Conservation (phyloP, 2,797 vertebrate genomes). For the Taenioides sp. region DNA sequence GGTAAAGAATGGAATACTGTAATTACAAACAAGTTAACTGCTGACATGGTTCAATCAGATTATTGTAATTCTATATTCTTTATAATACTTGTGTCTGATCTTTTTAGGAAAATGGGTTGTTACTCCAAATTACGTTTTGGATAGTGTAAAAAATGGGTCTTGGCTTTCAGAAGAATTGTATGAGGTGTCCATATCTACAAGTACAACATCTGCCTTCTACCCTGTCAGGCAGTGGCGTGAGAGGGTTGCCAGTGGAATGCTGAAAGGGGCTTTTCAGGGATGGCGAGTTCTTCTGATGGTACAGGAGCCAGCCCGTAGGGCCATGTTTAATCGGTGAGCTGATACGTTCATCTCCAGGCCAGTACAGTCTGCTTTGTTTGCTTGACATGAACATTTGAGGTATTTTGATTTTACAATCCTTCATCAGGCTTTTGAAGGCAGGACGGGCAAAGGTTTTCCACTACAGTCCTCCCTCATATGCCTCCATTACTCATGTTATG, state of each 20-base stretch:
- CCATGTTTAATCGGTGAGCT: conserved; percentile 85
- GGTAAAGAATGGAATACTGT: conserved; percentile 74
- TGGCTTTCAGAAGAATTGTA: conserved; percentile 91
- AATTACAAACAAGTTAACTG: not conserved
- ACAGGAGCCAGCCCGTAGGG: conserved; percentile 72
- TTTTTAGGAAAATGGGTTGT: conserved; percentile 92
- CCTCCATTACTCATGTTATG: conserved; percentile 74
- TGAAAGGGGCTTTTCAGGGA: conserved; percentile 89
- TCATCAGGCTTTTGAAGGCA: conserved; percentile 72
- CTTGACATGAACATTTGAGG: not conserved
- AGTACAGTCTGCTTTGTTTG: not conserved
- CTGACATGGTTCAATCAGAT: not conserved
- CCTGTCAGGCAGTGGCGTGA: conserved; percentile 75
- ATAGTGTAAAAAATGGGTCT: conserved; percentile 86
- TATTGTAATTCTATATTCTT: not conserved
- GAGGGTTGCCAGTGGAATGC: conserved; percentile 69
- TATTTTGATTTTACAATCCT: conserved; percentile 1
- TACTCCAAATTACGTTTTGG: conserved; percentile 89
- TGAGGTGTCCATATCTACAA: conserved; percentile 78
- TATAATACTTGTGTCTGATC: not conserved
- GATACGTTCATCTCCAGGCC: not conserved
- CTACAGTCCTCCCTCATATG: conserved; percentile 42
- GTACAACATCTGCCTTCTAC: conserved; percentile 41
- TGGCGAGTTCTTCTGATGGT: conserved; percentile 90
- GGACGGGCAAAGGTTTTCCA: conserved; percentile 71